Evolutionary conservation across 2,113 vertebrate species (phyloP), one percentile per base, ranked within the genome.

Genomic region (Xiphophorus hellerii): DNA sequence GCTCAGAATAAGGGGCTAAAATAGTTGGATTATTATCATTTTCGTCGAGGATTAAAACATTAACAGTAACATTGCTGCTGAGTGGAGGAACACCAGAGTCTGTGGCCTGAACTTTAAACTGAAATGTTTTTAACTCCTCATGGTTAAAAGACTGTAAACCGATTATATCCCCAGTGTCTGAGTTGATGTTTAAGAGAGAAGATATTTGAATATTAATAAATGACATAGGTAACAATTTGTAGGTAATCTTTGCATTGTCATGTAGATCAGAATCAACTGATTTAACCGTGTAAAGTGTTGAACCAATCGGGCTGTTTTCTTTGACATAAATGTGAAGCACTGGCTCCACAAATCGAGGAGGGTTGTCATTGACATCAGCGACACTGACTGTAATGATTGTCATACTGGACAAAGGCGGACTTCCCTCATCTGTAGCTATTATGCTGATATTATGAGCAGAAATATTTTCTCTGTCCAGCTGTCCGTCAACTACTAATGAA

Each of bases 331-430:
- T 66, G 76, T 95, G 62, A 1, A 95, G 90, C 0, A 87, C 14
- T 0, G 82, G 68, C 3, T 93, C 74, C 22, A 39, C 35, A 72
- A 97, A 97, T n/a, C 69, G 81, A 0, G 96, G 96, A 0, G 92
- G 33, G 0, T 97, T 97, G 65, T 97, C 96, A n/a, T 97, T 98
- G 20, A 96, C 93, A 0, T 97, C 97, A 31, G 94, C 94, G 76
- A 97, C 76, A 2, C 91, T 81, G 69, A 96, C 92, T 29, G 71
- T 92, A 63, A 96, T 72, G 0, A 91, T 76, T 15, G 10, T 92
- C 22, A 37, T 81, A 33, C 92, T 92, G 44, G 93, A 95, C 9
- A 96, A 84, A 60, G 94, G 86, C 1, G 95, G 95, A 11, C 2
- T 70, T 2, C 96, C 97, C 74, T 94, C 92, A 58, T 97, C 96